These are phyloP conservation scores for Rhincodon typus DNA, from an alignment of 2,797 vertebrate species.

Conservation along the genomic window DNA sequence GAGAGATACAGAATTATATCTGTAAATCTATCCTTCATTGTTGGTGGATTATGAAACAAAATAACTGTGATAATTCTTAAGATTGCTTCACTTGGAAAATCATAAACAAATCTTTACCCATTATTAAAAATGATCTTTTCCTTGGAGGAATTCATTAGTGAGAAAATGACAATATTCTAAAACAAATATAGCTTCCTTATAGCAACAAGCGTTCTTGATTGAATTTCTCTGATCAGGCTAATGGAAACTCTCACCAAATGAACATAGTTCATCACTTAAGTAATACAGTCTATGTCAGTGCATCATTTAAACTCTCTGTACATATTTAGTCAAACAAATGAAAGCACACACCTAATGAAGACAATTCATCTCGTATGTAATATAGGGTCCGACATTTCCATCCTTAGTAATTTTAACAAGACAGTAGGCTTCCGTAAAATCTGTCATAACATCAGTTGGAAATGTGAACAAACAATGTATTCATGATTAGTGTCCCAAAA, in stretches of 20 bases:
- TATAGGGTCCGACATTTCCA: not conserved
- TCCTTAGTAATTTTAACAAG: not conserved
- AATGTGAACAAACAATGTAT: not conserved
- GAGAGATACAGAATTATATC: not conserved
- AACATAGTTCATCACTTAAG: slow-evolving; percentile 20
- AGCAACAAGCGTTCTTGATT: slow-evolving; percentile 1
- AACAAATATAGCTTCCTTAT: slow-evolving; percentile 18
- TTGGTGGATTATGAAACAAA: not conserved
- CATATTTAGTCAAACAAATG: not conserved
- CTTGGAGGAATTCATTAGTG: slow-evolving; percentile 22
- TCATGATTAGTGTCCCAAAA: not conserved
- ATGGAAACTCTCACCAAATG: slow-evolving; percentile 12
- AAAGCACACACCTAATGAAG: not conserved
- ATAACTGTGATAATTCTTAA: not conserved
- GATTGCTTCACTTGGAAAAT: not conserved
- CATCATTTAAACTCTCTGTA: slow-evolving; percentile 18
- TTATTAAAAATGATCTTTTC: slow-evolving; percentile 22
- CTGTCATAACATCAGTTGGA: not conserved
- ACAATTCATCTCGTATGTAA: not conserved
- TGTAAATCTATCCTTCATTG: not conserved
- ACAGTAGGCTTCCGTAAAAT: not conserved
- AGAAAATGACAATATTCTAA: slow-evolving; percentile 21
- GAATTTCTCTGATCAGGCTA: slow-evolving; percentile 22
- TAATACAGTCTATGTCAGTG: not conserved
- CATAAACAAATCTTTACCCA: slow-evolving; percentile 14